These are phyloP conservation scores for Nanorana parkeri DNA, from an alignment of 2,113 vertebrate genomes.

Conservation along the genomic window DNA sequence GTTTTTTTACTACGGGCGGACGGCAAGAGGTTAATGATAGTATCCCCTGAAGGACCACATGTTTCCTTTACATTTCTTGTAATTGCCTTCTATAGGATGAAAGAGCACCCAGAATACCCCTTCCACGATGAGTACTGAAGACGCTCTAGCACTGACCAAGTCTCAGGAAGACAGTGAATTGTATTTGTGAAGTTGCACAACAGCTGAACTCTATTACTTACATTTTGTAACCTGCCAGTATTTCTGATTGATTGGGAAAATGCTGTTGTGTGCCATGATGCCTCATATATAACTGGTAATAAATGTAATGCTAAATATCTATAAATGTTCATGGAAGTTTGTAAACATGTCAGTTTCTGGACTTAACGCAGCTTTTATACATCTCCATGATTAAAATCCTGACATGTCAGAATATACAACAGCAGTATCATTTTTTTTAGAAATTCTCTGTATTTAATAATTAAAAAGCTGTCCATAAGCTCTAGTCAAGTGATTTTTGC, in stretches of 20 bases:
- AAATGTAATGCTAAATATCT: background rate
- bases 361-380: too few relatives aligned
- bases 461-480: too few relatives aligned
- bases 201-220: too few relatives aligned
- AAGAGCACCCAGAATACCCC: constrained; percentile 31
- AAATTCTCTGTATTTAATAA: too few relatives aligned
- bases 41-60: background rate
- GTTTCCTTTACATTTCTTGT: background rate
- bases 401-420: too few relatives aligned
- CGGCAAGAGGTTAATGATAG: too few relatives aligned
- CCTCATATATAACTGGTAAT: background rate
- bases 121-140: constrained; percentile 46
- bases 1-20: too few relatives aligned
- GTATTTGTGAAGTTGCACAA: background rate
- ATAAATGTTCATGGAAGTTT: too few relatives aligned
- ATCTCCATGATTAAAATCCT: too few relatives aligned
- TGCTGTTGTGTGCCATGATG: background rate
- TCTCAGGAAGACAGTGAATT: background rate
- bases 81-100: constrained; percentile 7
- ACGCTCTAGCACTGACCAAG: background rate
- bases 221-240: background rate
- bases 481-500: too few relatives aligned
- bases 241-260: background rate
- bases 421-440: too few relatives aligned
- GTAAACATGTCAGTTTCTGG: too few relatives aligned